Conservation (phyloP, 2,113 vertebrate species). For the Platanista minor region DNA sequence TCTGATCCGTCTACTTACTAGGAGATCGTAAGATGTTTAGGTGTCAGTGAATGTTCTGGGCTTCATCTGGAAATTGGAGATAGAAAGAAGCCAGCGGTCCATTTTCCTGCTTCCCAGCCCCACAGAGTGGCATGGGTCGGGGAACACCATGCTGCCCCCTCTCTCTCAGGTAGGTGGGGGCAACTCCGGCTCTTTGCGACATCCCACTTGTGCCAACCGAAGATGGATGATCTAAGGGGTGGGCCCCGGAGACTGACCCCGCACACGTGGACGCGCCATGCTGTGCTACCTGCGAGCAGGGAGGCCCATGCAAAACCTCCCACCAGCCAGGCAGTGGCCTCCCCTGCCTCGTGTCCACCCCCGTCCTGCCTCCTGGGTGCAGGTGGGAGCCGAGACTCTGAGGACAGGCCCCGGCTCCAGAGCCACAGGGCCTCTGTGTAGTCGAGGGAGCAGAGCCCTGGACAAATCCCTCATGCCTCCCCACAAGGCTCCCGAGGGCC, state of each 20-base stretch:
- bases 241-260: not conserved
- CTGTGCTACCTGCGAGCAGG: not conserved
- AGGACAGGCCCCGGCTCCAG: not conserved
- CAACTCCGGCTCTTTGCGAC: not conserved
- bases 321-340: not conserved
- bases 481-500: not conserved
- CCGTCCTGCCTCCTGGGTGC: not conserved
- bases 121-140: rapidly evolving
- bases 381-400: not conserved
- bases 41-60: not conserved
- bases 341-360: rapidly evolving
- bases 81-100: not conserved
- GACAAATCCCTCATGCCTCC: not conserved
- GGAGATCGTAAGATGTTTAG: not conserved
- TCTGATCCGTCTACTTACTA: not conserved
- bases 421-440: not conserved
- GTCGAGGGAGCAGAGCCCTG: not conserved
- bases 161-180: not conserved
- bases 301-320: not conserved
- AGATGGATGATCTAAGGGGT: not conserved
- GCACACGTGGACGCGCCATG: rapidly evolving
- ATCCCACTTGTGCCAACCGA: not conserved
- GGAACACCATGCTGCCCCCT: not conserved
- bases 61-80: not conserved
- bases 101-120: not conserved